Conservation (phyloP, 2,113 vertebrate species). For the Panthera tigris region DNA sequence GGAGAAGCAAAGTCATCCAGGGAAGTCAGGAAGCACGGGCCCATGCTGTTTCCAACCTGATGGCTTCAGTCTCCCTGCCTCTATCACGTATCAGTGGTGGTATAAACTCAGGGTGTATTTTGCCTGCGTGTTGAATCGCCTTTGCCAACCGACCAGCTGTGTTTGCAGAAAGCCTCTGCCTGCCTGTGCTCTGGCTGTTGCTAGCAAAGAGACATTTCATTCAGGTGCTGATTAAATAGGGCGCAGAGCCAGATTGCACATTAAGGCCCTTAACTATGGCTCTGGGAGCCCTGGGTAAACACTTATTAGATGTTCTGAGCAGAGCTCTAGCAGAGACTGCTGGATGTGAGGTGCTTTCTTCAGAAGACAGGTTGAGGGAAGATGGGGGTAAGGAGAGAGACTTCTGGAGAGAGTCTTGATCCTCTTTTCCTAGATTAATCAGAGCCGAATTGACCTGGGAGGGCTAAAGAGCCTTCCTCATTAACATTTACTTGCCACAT, state of each 20-base stretch:
- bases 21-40: background rate
- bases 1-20: background rate
- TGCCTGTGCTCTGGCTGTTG: constrained; percentile 67
- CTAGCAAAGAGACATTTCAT: constrained; percentile 73
- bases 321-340: constrained; percentile 32
- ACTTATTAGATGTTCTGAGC: constrained; percentile 65
- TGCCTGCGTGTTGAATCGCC: constrained; percentile 53
- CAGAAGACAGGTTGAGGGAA: constrained; percentile 51
- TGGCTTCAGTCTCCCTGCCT: background rate
- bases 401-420: constrained; percentile 10
- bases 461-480: background rate
- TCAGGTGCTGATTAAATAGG: constrained; percentile 79
- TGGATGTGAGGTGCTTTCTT: constrained; percentile 30
- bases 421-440: constrained; percentile 34
- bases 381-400: constrained; percentile 32
- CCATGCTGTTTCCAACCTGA: background rate
- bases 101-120: constrained; percentile 54
- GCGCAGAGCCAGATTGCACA: constrained; percentile 62
- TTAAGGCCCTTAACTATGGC: constrained; percentile 66
- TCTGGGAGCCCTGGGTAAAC: constrained; percentile 64
- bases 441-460: background rate
- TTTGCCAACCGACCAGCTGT: constrained; percentile 67
- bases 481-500: background rate
- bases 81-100: background rate
- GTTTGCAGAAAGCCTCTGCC: constrained; percentile 72